A percentile compares a stretch with the other conserved stretches of the same genome.
These are phyloP conservation scores for Plusia festucae DNA, from an alignment of 2,888 invertebrate genomes.

Conservation along the genomic window DNA sequence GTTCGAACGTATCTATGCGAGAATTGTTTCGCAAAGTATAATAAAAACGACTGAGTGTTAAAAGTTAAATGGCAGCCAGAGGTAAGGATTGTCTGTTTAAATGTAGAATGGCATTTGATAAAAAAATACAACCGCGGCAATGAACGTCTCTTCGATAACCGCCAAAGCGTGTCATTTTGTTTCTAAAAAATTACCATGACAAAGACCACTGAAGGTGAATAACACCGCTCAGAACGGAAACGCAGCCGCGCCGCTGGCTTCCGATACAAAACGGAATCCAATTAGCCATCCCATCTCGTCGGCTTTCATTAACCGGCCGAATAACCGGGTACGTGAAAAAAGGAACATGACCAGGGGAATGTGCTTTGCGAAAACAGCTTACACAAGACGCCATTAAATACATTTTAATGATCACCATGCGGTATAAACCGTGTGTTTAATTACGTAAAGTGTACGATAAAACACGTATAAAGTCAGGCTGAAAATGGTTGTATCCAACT, in stretches of 20 bases:
- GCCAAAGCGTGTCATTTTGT: slow-evolving; percentile 50
- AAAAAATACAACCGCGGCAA: slow-evolving; percentile 31
- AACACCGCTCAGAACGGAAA: slow-evolving; percentile 70
- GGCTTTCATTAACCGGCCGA: slow-evolving; percentile 79
- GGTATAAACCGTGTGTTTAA: slow-evolving; percentile 70
- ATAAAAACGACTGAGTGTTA: slow-evolving; percentile 49
- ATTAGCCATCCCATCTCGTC: slow-evolving; percentile 81
- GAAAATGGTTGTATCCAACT: slow-evolving; percentile 61
- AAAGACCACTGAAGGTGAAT: slow-evolving; percentile 73
- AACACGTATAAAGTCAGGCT: slow-evolving; percentile 61
- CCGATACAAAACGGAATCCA: slow-evolving; percentile 84
- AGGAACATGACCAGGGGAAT: slow-evolving; percentile 63
- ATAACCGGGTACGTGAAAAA: slow-evolving; percentile 74
- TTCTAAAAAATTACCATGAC: slow-evolving; percentile 66
- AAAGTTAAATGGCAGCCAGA: slow-evolving; percentile 43
- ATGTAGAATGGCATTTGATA: slow-evolving; percentile 24
- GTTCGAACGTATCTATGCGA: slow-evolving; percentile 59
- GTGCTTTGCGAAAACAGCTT: slow-evolving; percentile 69
- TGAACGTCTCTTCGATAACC: slow-evolving; percentile 31
- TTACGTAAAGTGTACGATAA: slow-evolving; percentile 71
- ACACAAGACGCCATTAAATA: slow-evolving; percentile 75
- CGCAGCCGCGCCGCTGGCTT: slow-evolving; percentile 70
- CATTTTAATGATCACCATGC: slow-evolving; percentile 72
- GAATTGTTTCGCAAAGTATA: slow-evolving; percentile 60
- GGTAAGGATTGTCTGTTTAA: slow-evolving; percentile 22